phyloP scores from a whole-genome alignment of 2,888 invertebrate genomes.

The Ophion ellenae region DNA sequence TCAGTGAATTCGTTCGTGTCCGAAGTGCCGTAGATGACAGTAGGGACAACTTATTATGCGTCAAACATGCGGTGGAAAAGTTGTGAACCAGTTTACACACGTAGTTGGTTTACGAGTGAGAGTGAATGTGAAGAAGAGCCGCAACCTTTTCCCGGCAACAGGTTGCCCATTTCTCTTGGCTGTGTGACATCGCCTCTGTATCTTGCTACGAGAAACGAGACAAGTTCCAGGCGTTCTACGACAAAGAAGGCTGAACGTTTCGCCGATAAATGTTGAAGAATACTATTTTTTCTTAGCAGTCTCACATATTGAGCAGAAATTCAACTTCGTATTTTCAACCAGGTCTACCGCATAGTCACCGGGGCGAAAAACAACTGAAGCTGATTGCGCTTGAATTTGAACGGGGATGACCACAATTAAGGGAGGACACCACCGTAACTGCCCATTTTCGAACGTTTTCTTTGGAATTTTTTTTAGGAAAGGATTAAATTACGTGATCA shows the following conservation, averaged over 20 bases:
- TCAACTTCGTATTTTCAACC: too few relatives aligned
- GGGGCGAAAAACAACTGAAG: too few relatives aligned
- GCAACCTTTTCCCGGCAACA: constrained; percentile 50
- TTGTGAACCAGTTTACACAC: neutral
- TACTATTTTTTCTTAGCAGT: neutral
- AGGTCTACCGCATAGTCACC: too few relatives aligned
- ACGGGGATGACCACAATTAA: too few relatives aligned
- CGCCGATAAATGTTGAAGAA: neutral
- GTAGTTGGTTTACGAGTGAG: neutral
- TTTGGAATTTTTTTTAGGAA: too few relatives aligned
- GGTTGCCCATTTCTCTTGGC: constrained; percentile 56
- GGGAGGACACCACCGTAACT: too few relatives aligned
- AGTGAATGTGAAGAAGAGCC: neutral
- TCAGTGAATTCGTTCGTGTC: neutral
- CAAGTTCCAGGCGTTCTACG: neutral
- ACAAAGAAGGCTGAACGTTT: neutral
- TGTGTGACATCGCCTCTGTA: constrained; percentile 44
- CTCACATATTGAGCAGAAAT: neutral
- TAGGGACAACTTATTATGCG: neutral
- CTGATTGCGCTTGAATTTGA: too few relatives aligned
- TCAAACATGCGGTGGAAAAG: neutral
- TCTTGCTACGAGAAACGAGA: neutral
- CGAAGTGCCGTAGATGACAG: neutral
- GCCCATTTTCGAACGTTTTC: too few relatives aligned
- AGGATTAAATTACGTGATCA: too few relatives aligned